Percentiles rank a stretch among this genome's conserved stretches.
phyloP scores from a whole-genome alignment of 2,888 invertebrate genomes.

The Himalopsyche kuldschensis region DNA sequence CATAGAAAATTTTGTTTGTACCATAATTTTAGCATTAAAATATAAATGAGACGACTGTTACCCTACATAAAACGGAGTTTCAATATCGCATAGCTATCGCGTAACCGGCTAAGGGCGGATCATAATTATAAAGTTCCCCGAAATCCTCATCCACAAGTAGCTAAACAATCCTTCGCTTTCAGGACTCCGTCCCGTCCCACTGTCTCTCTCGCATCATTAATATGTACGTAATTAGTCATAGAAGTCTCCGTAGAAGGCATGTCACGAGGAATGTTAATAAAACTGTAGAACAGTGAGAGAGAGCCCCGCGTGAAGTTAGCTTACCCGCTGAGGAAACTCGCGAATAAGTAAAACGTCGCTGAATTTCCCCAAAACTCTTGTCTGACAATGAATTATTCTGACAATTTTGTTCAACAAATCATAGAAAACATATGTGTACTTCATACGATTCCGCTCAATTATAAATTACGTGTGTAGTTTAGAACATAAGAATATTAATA shows the following conservation, averaged over 20 bases:
- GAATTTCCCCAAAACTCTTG: background rate
- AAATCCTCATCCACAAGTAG: constrained; percentile 25
- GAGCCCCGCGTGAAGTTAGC: background rate
- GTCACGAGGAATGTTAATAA: constrained; percentile 34
- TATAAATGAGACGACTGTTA: background rate
- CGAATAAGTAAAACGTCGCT: background rate
- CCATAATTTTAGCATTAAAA: too few species aligned
- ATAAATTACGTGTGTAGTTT: too few species aligned
- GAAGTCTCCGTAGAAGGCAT: constrained; percentile 22
- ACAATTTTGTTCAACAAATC: background rate
- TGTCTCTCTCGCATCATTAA: constrained; percentile 16
- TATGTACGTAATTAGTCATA: constrained; percentile 31
- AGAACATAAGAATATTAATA: too few species aligned
- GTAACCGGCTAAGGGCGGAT: constrained; percentile 10
- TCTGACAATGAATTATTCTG: background rate
- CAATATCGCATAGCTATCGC: background rate
- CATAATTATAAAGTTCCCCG: constrained; percentile 27
- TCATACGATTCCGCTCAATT: too few species aligned
- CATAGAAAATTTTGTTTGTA: too few species aligned
- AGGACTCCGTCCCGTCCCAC: background rate
- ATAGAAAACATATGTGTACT: background rate
- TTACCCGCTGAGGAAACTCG: background rate
- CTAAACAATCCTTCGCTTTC: constrained; percentile 20
- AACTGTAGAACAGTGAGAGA: constrained; percentile 13
- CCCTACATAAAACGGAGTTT: background rate